Conservation (phyloP, 2,797 vertebrate species). For the Coreius guichenoti region DNA sequence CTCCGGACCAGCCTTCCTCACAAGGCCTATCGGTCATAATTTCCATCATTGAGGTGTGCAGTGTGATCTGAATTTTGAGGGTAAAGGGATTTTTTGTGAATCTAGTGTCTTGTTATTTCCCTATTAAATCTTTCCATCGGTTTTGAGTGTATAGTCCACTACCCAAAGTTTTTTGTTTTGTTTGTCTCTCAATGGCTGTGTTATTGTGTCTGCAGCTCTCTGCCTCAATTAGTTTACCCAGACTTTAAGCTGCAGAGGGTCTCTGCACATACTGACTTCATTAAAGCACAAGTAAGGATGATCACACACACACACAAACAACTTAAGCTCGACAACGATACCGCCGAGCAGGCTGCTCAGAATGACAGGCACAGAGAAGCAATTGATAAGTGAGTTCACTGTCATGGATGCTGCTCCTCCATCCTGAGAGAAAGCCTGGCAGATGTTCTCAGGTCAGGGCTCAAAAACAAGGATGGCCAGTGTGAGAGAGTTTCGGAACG, state of each 20-base stretch:
- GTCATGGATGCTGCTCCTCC: constrained; percentile 29
- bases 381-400: constrained; percentile 24
- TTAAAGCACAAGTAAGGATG: constrained; percentile 44
- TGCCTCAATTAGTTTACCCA: constrained; percentile 36
- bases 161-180: constrained; percentile 11
- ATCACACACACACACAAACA: constrained; percentile 26
- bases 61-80: neutral
- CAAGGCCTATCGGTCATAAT: neutral
- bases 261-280: constrained; percentile 50
- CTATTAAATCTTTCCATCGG: neutral
- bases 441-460: constrained; percentile 6
- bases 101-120: constrained; percentile 3
- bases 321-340: constrained; percentile 17
- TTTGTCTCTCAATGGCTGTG: constrained; percentile 37
- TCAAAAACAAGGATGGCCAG: neutral
- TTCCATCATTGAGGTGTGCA: neutral
- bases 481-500: neutral
- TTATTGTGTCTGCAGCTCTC: constrained; percentile 47
- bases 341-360: constrained; percentile 12
- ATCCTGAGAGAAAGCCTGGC: constrained; percentile 19
- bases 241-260: constrained; percentile 24
- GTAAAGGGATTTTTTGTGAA: neutral
- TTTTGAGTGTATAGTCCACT: neutral
- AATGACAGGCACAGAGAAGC: constrained; percentile 29
- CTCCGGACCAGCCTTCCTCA: neutral